These are phyloP conservation scores for Strix uralensis DNA, from an alignment of 2,113 vertebrate species.

Conservation along the genomic window DNA sequence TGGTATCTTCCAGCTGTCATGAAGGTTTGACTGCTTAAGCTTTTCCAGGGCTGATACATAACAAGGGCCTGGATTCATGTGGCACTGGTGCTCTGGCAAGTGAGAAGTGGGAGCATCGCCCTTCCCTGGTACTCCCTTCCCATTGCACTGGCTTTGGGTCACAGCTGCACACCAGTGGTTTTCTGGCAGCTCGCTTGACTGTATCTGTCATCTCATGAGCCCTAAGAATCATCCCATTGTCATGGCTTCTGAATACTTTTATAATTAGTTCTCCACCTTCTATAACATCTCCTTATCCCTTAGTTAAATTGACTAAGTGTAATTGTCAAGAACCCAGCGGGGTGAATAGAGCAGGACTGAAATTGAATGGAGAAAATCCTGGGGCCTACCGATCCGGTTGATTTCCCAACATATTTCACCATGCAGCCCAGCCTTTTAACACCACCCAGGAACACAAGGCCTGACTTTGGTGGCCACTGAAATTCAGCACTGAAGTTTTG, in stretches of 20 bases:
- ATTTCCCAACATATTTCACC: neutral
- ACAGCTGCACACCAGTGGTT: neutral
- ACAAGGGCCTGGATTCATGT: neutral
- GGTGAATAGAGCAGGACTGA: neutral
- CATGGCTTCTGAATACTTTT: conserved; percentile 3
- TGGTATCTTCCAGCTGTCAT: neutral
- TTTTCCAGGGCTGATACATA: neutral
- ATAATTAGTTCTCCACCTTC: conserved; percentile 25
- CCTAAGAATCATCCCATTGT: conserved; percentile 19
- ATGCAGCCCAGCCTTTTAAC: neutral
- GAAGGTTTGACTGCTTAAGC: neutral
- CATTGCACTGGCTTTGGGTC: neutral
- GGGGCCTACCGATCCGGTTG: neutral
- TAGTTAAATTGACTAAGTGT: conserved; percentile 35
- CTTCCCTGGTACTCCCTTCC: neutral
- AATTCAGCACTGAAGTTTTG: neutral
- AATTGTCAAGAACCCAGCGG: conserved; percentile 31
- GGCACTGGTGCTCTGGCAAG: neutral
- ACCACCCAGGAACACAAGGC: neutral
- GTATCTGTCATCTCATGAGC: conserved; percentile 5
- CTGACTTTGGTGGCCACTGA: neutral
- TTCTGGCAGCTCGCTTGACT: conserved; percentile 28
- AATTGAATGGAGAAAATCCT: neutral
- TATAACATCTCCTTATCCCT: neutral
- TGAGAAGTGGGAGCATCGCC: neutral